A percentile compares a stretch with the other conserved stretches of the same genome.
phyloP scores from a whole-genome alignment of 1,140 invertebrate genomes.

The Meloidogyne chitwoodi region DNA sequence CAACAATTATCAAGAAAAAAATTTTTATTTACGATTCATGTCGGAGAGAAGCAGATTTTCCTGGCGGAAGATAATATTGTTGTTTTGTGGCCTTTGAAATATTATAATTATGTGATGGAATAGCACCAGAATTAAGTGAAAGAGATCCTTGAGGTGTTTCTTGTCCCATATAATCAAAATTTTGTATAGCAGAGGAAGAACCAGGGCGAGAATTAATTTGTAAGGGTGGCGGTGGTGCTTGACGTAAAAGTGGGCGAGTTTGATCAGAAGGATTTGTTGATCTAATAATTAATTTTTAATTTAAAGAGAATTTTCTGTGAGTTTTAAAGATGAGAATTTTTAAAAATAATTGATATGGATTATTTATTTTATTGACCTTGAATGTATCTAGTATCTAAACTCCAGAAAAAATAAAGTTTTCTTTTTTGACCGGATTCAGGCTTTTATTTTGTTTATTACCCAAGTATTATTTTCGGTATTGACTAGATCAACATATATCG shows the following conservation, averaged over 20 bases:
- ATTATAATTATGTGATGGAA: neutral
- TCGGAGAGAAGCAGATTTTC: neutral
- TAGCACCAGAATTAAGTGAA: neutral
- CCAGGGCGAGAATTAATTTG: neutral
- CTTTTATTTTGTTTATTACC: too few relatives aligned
- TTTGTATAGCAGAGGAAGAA: neutral
- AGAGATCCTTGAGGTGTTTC: neutral
- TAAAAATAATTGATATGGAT: too few relatives aligned
- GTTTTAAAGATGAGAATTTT: too few relatives aligned
- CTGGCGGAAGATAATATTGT: neutral
- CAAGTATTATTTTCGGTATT: too few relatives aligned
- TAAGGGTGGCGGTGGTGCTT: neutral
- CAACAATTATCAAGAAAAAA: neutral
- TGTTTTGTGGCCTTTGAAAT: neutral
- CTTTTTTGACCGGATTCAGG: too few relatives aligned
- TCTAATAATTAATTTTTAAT: constrained; percentile 9
- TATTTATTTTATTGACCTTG: too few relatives aligned
- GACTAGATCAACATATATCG: too few relatives aligned
- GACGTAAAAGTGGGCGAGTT: neutral
- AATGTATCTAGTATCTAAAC: too few relatives aligned
- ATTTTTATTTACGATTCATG: neutral
- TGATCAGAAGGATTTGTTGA: neutral
- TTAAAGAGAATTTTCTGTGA: neutral
- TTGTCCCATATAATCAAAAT: neutral
- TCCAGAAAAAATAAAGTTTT: too few relatives aligned